Evolutionary conservation across 2,113 vertebrate genomes (phyloP), one percentile per base, ranked within the genome.

Genomic region (Ctenomys sociabilis): DNA sequence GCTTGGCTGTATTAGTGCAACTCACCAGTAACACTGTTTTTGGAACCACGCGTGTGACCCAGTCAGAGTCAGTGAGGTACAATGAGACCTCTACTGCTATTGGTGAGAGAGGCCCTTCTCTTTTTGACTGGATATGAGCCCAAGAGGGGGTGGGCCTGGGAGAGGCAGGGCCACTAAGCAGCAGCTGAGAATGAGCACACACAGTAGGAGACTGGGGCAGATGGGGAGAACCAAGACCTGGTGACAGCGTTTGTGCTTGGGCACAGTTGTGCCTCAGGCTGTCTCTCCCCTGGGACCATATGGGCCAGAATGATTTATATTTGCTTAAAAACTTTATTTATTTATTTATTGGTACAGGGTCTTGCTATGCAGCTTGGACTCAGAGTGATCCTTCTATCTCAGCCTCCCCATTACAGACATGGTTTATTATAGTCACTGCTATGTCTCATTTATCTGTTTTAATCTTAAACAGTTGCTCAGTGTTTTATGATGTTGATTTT

Each of bases 401-500:
- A 54, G 54, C 12, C 14, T 17, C 54, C 54, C 14, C 54, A 54
- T 54, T 54, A 54, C 54, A 54, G 10, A 3, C 54, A 54, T 54
- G 54, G n/a, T n/a, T n/a, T n/a, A 26, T 30, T 49, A 17, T 32
- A 30, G 1, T 73, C 54, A 35, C 32, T 72, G 49, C 63, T 5
- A 11, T 72, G 66, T 83, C 66, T 93, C 66, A 26, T 75, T 81
- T 66, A 81, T 49, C 30, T 83, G 37, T 90, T 93, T 88, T 78
- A 83, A 70, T 84, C n/a, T 35, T 19, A 73, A 92, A 59, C 59
- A 35, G 43, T 72, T 78, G 35, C 52, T 92, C 77, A 24, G 24
- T 43, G 26, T 54, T 85, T 87, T 21, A 85, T 61, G 66, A 80
- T 16, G 66, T 30, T 84, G 81, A 10, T 64, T 78, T 73, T 77